Percentiles rank a stretch among this genome's conserved stretches.
These are phyloP conservation scores for Melieria omissa DNA, from an alignment of 2,888 invertebrate species.

Conservation along the genomic window DNA sequence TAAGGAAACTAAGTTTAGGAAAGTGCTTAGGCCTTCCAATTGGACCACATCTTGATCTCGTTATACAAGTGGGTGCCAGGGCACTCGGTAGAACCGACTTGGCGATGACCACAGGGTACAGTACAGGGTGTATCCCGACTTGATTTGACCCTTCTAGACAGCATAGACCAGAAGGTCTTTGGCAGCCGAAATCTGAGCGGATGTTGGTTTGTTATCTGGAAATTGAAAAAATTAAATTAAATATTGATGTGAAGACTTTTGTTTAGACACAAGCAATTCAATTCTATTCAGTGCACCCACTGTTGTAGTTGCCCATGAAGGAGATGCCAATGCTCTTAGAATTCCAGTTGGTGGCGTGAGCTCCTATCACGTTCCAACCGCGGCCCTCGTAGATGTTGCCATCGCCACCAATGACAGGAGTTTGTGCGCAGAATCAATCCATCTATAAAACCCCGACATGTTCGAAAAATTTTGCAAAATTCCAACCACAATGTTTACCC, in stretches of 20 bases:
- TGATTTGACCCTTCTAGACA: constrained; percentile 70
- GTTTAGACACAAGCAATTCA: neutral
- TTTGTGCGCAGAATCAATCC: no score
- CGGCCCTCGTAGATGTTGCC: constrained; percentile 55
- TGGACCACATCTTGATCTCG: constrained; percentile 72
- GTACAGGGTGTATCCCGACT: constrained; percentile 70
- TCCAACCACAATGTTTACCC: no score
- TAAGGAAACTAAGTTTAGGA: neutral
- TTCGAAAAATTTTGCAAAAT: no score
- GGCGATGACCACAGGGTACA: constrained; percentile 75
- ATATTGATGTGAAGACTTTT: neutral
- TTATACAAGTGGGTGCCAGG: constrained; percentile 72
- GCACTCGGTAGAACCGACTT: constrained; percentile 72
- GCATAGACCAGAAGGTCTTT: constrained; percentile 71
- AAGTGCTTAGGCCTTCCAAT: constrained; percentile 57
- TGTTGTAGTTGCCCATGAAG: constrained; percentile 49
- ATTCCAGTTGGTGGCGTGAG: constrained; percentile 53
- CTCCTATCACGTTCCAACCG: constrained; percentile 51
- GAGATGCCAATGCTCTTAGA: constrained; percentile 51
- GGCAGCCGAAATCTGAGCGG: constrained; percentile 59
- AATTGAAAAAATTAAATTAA: neutral
- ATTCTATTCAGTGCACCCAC: constrained; percentile 46
- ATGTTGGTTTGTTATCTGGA: constrained; percentile 39
- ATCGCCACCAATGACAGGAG: constrained; percentile 53
- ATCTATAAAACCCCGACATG: no score